Base-by-base conservation (phyloP, 2,888 invertebrate species). In the Lepidocyrtoides sp. region DNA sequence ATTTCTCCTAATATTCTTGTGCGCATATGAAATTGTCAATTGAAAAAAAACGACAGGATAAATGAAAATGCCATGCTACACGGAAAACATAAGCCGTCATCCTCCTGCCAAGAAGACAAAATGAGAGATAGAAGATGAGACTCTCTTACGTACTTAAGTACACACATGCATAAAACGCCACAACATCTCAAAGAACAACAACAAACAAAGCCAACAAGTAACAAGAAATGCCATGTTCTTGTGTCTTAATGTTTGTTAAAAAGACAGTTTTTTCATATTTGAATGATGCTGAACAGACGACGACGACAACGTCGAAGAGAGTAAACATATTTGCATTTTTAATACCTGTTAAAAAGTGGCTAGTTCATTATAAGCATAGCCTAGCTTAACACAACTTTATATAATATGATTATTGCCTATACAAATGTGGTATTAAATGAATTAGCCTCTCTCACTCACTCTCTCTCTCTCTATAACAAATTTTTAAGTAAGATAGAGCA, bases 201-300 rank as follows among this genome's bases (percentile, higher is more conserved):
- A 57, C 57, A 81, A 32, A 32, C n/a, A 60, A 1, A 44, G 54
- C n/a, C 44, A 75, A 81, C 81, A 60, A 29, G 51, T 51, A 88
- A 91, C 91, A 91, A 66, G 88, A 63, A 91, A 88, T 82, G 88
- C 88, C 88, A 88, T 91, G 91, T 91, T 84, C 69, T 63, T 69
- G 83, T 84, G 91, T 88, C 84, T 83, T 87, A 91, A 91, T 91
- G 88, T 83, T 85, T 86, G 91, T 86, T 83, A 32, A 79, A 79
- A 84, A 81, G 81, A 91, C 91, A 91, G 72, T n/a, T n/a, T 84
- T 84, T 86, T 48, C 57, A 85, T 79, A 69, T 91, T 66, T 69
- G 81, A 79, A 85, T 54, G 32, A 36, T 48, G 57, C 36, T 72
- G 72, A 20, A 54, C 29, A 79, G n/a, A 32, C 8, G 26, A 77